Conservation (phyloP, 2,797 vertebrate species). For the Artibeus lituratus region DNA sequence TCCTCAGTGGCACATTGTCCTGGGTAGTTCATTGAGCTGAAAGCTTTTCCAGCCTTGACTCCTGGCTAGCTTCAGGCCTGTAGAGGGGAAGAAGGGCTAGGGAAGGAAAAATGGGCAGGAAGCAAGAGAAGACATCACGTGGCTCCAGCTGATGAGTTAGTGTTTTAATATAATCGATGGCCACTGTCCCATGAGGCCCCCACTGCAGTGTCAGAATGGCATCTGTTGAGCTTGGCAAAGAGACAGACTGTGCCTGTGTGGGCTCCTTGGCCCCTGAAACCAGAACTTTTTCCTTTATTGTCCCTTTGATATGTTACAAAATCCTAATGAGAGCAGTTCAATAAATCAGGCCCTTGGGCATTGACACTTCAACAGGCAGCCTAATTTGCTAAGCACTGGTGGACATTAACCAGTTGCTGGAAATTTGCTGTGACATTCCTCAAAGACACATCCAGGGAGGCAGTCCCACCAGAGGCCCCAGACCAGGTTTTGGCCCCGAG, state of each 20-base stretch:
- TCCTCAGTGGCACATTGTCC: background rate
- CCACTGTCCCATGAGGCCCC: background rate
- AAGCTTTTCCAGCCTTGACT: background rate
- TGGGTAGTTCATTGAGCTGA: background rate
- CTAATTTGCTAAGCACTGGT: conserved; percentile 9
- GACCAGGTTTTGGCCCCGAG: background rate
- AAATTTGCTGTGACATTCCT: conserved; percentile 4
- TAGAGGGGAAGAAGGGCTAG: background rate
- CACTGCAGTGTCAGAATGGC: background rate
- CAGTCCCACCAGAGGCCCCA: background rate
- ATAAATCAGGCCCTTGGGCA: conserved; percentile 28
- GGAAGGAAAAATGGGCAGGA: background rate
- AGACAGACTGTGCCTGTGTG: background rate
- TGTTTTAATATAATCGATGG: background rate
- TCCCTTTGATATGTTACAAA: conserved; percentile 36
- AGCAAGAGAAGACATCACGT: background rate
- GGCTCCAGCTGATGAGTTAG: background rate
- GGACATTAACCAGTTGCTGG: conserved; percentile 25
- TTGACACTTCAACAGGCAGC: conserved; percentile 29
- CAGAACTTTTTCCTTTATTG: background rate
- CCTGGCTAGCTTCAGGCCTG: background rate
- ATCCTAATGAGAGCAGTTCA: conserved; percentile 49
- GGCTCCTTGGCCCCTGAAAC: background rate
- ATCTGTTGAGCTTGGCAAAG: background rate
- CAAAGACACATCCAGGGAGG: background rate